These are phyloP conservation scores for Agapostemon virescens DNA, from an alignment of 2,888 invertebrate genomes.

Conservation along the genomic window DNA sequence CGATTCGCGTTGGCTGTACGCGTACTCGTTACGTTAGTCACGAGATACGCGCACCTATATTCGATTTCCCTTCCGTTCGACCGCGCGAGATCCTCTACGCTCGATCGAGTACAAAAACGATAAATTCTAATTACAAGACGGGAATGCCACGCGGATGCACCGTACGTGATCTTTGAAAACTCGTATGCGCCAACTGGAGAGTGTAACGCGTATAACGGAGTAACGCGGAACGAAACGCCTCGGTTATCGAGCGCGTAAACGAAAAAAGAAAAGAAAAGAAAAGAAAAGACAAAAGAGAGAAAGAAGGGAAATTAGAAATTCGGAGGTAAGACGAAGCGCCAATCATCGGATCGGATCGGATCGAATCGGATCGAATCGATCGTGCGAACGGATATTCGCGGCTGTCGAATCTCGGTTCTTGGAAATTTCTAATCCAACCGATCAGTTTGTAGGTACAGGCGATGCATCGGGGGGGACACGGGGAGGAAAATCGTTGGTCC, in stretches of 20 bases:
- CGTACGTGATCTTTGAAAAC: constrained; percentile 5
- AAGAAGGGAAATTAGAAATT: too few species aligned
- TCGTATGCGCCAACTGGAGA: background rate
- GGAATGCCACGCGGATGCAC: constrained; percentile 15
- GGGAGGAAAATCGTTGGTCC: constrained; percentile 35
- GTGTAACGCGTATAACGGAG: background rate
- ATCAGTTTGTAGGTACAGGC: too few species aligned
- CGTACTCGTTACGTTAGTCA: constrained; percentile 10
- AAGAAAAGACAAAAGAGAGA: too few species aligned
- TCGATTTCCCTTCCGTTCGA: constrained; percentile 30
- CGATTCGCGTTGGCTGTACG: background rate
- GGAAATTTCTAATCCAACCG: constrained; percentile 22
- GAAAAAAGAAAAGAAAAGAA: too few species aligned
- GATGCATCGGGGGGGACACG: too few species aligned
- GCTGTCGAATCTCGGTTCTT: background rate
- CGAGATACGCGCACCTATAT: constrained; percentile 16
- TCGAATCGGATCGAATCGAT: constrained; percentile 9
- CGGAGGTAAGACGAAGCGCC: background rate
- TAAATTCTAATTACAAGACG: constrained; percentile 52
- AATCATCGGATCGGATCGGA: too few species aligned
- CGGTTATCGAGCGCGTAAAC: background rate
- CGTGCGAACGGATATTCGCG: background rate
- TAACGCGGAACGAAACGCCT: background rate
- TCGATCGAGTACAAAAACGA: constrained; percentile 45
- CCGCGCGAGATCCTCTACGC: constrained; percentile 18